Conservation (phyloP, 2,113 vertebrate species). For the Sus scrofa region DNA sequence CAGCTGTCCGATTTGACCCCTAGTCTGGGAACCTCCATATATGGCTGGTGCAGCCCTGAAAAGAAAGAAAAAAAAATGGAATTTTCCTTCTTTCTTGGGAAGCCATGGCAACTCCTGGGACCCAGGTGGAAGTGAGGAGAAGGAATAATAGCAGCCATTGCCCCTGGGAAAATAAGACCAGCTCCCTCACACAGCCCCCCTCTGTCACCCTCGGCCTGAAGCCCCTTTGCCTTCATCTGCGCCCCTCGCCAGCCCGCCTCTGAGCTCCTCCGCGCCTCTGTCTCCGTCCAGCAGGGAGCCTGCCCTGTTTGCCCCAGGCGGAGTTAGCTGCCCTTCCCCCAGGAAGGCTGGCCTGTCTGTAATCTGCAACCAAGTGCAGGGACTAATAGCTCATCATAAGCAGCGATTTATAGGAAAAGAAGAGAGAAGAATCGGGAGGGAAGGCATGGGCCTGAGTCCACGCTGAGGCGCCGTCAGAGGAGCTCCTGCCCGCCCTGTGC, state of each 20-base stretch:
- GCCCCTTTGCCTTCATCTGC: not conserved
- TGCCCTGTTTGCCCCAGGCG: not conserved
- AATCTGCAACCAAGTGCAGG: not conserved
- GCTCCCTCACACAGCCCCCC: not conserved
- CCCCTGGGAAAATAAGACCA: not conserved
- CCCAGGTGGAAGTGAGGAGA: not conserved
- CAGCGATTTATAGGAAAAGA: not conserved
- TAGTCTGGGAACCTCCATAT: too few species aligned
- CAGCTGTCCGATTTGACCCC: too few species aligned
- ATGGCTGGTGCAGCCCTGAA: too few species aligned
- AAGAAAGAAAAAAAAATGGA: not conserved
- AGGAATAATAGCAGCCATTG: not conserved
- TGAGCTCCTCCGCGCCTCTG: accelerated
- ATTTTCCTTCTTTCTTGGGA: not conserved
- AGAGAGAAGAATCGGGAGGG: not conserved
- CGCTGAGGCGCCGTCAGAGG: not conserved
- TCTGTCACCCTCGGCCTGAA: not conserved
- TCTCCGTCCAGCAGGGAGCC: not conserved
- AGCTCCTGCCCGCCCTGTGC: not conserved
- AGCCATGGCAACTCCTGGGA: not conserved
- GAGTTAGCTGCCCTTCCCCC: not conserved
- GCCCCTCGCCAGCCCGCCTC: not conserved
- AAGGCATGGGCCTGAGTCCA: not conserved
- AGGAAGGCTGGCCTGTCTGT: not conserved
- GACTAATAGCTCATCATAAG: not conserved